Percentiles rank a stretch among this genome's conserved stretches.
These are phyloP conservation scores for Calypte anna DNA, from an alignment of 2,113 vertebrate genomes.

Conservation along the genomic window DNA sequence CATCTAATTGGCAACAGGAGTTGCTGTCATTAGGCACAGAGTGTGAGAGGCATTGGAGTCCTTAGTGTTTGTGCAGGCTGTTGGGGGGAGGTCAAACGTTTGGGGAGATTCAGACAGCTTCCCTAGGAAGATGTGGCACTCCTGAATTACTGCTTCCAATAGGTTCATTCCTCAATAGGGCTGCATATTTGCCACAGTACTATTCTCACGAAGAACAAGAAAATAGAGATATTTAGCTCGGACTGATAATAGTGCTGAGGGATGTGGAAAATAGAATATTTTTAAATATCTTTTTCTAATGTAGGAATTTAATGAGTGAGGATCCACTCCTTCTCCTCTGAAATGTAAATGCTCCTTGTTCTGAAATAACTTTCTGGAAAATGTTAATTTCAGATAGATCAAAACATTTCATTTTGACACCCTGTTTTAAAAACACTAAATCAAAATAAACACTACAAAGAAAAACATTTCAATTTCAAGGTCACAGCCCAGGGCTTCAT, in stretches of 20 bases:
- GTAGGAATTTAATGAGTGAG: neutral
- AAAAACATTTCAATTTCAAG: neutral
- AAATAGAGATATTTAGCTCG: neutral
- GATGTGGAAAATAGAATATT: neutral
- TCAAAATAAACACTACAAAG: neutral
- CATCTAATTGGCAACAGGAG: constrained; percentile 58
- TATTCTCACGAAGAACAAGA: neutral
- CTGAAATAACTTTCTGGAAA: neutral
- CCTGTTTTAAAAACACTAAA: neutral
- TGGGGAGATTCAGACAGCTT: neutral
- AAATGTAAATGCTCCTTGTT: neutral
- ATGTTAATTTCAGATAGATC: neutral
- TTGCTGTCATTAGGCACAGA: constrained; percentile 32
- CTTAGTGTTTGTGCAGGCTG: neutral
- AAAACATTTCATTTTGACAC: neutral
- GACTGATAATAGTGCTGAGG: neutral
- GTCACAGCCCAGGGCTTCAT: neutral
- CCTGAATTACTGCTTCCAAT: neutral
- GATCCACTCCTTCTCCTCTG: neutral
- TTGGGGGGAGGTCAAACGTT: neutral
- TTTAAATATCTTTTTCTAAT: neutral
- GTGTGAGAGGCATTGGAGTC: constrained; percentile 25
- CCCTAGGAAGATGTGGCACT: neutral
- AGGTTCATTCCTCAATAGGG: neutral
- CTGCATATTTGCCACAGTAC: neutral